Conservation (phyloP, 2,888 invertebrate species). For the Tiliacea citrago region DNA sequence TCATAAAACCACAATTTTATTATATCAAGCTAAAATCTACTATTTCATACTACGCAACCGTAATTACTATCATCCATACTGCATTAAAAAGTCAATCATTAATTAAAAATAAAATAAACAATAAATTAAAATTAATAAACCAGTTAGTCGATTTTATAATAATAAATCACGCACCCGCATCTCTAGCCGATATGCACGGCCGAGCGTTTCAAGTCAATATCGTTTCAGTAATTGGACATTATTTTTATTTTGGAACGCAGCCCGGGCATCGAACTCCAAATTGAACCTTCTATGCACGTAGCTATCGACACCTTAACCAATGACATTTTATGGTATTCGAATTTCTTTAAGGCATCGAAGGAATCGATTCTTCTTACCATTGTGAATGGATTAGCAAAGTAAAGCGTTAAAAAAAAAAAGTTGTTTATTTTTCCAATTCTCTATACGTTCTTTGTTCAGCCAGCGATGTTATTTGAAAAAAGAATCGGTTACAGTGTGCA, state of each 20-base stretch:
- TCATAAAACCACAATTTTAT: neutral
- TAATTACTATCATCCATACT: neutral
- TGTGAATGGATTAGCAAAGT: slow-evolving; percentile 61
- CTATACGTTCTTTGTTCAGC: slow-evolving; percentile 9
- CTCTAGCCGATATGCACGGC: slow-evolving; percentile 68
- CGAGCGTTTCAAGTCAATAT: slow-evolving; percentile 72
- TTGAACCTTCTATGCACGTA: slow-evolving; percentile 65
- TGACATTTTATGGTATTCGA: slow-evolving; percentile 70
- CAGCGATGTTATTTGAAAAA: slow-evolving; percentile 22
- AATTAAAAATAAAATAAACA: slow-evolving; percentile 10
- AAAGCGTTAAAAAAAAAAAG: slow-evolving; percentile 11
- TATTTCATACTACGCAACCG: neutral
- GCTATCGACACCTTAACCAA: slow-evolving; percentile 67
- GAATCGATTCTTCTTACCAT: slow-evolving; percentile 62
- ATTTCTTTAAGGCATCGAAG: slow-evolving; percentile 54
- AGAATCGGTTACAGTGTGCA: slow-evolving; percentile 7
- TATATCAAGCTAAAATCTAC: neutral
- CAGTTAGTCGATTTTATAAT: slow-evolving; percentile 33
- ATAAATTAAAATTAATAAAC: slow-evolving; percentile 23
- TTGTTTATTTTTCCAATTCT: slow-evolving; percentile 7
- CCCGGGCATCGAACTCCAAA: slow-evolving; percentile 63
- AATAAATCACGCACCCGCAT: slow-evolving; percentile 43
- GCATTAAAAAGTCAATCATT: neutral
- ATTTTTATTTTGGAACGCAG: slow-evolving; percentile 72
- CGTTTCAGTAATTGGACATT: slow-evolving; percentile 71